Percentiles rank a stretch among this genome's conserved stretches.
phyloP scores from a whole-genome alignment of 2,888 invertebrate species.

The Drosophila neotestacea region DNA sequence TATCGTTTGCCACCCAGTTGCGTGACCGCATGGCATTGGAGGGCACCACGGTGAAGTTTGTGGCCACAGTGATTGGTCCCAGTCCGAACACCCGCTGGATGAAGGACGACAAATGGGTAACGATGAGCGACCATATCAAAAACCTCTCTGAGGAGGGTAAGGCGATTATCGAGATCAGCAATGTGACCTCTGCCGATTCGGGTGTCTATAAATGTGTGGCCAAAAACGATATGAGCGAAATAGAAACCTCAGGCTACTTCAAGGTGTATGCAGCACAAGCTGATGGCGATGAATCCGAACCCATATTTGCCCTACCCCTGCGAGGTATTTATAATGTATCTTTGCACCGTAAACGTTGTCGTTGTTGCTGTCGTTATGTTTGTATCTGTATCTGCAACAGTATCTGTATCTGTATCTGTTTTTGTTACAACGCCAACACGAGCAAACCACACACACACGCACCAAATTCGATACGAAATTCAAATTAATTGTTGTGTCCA shows the following conservation, averaged over 20 bases:
- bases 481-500: slow-evolving; percentile 41
- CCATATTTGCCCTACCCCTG: slow-evolving; percentile 87
- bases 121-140: slow-evolving; percentile 87
- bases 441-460: slow-evolving; percentile 36
- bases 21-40: slow-evolving; percentile 91
- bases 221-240: slow-evolving; percentile 90
- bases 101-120: slow-evolving; percentile 89
- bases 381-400: slow-evolving; percentile 9
- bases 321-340: slow-evolving; percentile 86
- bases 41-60: slow-evolving; percentile 91
- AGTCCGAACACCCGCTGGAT: slow-evolving; percentile 91
- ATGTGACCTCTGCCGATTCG: slow-evolving; percentile 89
- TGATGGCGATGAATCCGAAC: slow-evolving; percentile 84
- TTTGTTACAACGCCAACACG: slow-evolving; percentile 64
- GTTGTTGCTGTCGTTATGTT: slow-evolving; percentile 32
- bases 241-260: slow-evolving; percentile 90
- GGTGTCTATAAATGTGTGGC: slow-evolving; percentile 94
- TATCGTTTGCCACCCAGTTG: slow-evolving; percentile 90
- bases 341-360: slow-evolving; percentile 24
- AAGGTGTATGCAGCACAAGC: slow-evolving; percentile 83
- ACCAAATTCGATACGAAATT: slow-evolving; percentile 13
- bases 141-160: slow-evolving; percentile 89
- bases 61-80: slow-evolving; percentile 91
- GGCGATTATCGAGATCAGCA: slow-evolving; percentile 90
- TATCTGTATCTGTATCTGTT: slow-evolving; percentile 36